Evolutionary conservation across 2,888 invertebrate species (phyloP).

Genomic region (Empis stercorea): DNA sequence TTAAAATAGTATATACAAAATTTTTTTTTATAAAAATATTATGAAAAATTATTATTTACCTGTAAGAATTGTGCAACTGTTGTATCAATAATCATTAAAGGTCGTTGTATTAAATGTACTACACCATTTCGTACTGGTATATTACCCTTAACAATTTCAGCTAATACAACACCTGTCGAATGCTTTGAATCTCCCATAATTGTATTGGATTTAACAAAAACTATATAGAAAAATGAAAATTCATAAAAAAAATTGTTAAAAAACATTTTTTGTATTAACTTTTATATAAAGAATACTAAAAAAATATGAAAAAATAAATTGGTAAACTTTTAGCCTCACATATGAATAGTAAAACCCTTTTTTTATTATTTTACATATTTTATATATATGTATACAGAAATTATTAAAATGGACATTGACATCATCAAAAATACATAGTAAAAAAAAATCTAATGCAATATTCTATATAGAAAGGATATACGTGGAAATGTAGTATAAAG

Average conservation of each 20-base stretch:
- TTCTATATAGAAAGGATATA: no score
- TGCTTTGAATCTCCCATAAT: conserved; percentile 64
- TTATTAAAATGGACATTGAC: no score
- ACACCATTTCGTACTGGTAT: conserved; percentile 89
- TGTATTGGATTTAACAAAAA: conserved; percentile 77
- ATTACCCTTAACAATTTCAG: conserved; percentile 77
- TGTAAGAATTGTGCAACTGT: conserved; percentile 72
- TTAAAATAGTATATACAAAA: no score
- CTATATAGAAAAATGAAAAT: conserved; percentile 34
- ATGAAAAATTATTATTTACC: conserved; percentile 42
- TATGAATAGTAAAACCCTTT: neutral
- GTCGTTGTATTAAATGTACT: conserved; percentile 81
- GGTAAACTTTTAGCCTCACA: no score
- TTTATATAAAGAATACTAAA: no score
- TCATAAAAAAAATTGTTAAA: neutral
- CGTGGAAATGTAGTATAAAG: no score
- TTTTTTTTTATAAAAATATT: no score
- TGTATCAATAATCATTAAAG: conserved; percentile 84
- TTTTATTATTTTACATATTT: no score
- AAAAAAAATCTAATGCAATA: no score
- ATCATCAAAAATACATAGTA: no score
- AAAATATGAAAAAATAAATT: neutral
- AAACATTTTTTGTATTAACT: no score
- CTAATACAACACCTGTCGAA: conserved; percentile 69
- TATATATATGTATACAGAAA: no score